Percentiles rank a stretch among this genome's conserved stretches.
phyloP scores from a whole-genome alignment of 2,113 vertebrate genomes.

The Scomber japonicus region DNA sequence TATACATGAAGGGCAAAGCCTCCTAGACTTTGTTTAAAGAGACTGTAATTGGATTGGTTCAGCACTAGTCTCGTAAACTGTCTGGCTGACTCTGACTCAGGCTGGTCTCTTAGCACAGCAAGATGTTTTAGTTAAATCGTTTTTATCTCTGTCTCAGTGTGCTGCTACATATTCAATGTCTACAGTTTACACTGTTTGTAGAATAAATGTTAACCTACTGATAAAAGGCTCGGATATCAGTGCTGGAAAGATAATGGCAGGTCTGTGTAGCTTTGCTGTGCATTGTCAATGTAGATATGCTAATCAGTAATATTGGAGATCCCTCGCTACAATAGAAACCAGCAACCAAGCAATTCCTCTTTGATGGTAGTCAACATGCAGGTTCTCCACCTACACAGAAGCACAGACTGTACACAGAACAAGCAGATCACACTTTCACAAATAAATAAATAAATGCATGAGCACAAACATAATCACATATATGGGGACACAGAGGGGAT shows the following conservation, averaged over 20 bases:
- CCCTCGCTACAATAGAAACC: not conserved
- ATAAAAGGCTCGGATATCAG: conserved; percentile 13
- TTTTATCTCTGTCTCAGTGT: conserved; percentile 33
- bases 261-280: not conserved
- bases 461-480: not conserved
- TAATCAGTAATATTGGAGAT: conserved; percentile 43
- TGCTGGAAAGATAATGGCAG: conserved; percentile 28
- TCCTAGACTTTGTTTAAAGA: conserved; percentile 39
- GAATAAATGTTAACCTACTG: conserved; percentile 29
- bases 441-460: conserved; percentile 25
- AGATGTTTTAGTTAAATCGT: conserved; percentile 36
- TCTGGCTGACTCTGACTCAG: conserved; percentile 23
- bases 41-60: conserved; percentile 52
- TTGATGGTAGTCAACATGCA: conserved; percentile 34
- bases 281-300: conserved; percentile 33
- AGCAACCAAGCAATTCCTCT: conserved; percentile 33
- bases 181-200: conserved; percentile 22
- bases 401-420: conserved; percentile 19
- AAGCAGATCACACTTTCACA: conserved; percentile 3
- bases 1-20: conserved; percentile 43
- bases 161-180: conserved; percentile 14
- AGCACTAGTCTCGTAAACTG: conserved; percentile 26
- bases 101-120: conserved; percentile 26
- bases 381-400: conserved; percentile 51
- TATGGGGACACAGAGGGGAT: not conserved